A percentile compares a stretch with the other conserved stretches of the same genome.
These are phyloP conservation scores for Syritta pipiens DNA, from an alignment of 2,888 invertebrate genomes.

Conservation along the genomic window DNA sequence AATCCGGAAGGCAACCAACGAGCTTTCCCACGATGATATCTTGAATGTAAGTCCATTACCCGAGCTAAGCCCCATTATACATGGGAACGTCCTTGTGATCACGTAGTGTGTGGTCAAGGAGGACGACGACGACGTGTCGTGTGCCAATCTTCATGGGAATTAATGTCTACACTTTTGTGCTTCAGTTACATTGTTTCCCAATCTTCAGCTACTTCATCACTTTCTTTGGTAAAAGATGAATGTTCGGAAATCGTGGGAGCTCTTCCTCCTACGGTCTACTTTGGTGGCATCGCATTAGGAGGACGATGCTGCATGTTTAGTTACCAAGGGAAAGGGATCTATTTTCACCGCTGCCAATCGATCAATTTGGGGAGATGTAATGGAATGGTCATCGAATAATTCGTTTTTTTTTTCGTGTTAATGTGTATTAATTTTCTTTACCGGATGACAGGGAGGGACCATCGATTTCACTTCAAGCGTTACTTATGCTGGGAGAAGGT, in stretches of 20 bases:
- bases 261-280: background rate
- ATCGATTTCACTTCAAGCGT: constrained; percentile 11
- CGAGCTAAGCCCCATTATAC: constrained; percentile 2
- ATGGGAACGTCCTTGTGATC: background rate
- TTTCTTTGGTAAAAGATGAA: constrained; percentile 18
- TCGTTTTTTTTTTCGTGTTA: background rate
- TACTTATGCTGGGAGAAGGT: no score
- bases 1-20: background rate
- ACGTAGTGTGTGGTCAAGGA: constrained; percentile 3
- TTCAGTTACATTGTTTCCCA: constrained; percentile 3
- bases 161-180: constrained; percentile 37
- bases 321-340: background rate
- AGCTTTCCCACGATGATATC: background rate
- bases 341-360: constrained; percentile 13
- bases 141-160: constrained; percentile 28
- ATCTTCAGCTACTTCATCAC: constrained; percentile 11
- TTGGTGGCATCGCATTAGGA: background rate
- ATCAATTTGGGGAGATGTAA: constrained; percentile 7
- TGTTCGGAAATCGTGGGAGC: constrained; percentile 10
- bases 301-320: background rate
- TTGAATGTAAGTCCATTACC: constrained; percentile 4
- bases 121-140: background rate
- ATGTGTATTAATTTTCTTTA: background rate
- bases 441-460: background rate
- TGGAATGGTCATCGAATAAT: constrained; percentile 9